Base-by-base conservation (phyloP, 2,888 invertebrate species). In the Chesias legatella region DNA sequence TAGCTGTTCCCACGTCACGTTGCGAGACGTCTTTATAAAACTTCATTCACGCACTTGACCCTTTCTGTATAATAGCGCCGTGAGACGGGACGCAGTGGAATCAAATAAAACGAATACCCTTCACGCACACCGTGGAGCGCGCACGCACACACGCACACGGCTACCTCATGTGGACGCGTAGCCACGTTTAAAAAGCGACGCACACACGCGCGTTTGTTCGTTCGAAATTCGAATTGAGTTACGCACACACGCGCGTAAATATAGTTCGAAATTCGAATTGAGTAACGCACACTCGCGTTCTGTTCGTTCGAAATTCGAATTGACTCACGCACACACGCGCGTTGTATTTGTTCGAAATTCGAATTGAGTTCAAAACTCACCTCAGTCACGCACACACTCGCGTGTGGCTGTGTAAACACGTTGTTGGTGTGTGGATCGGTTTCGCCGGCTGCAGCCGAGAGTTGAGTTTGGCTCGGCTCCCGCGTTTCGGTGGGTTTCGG, bases 21-120 rank as follows among this genome's bases (percentile, higher is more conserved):
- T 48, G 60, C 61, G 67, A 63, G 73, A 78, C 74, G 74, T 78
- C 82, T 84, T 75, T 73, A 82, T 82, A 79, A 71, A 76, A 68
- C 68, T 60, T 60, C 63, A 74, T 76, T 76, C 75, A 73, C 71
- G 56, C 71, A 73, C 79, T 81, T 83, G 84, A 85, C 84, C 86
- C 85, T 80, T 82, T 81, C 76, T 76, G 73, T 58, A 63, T 58
- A 60, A 65, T 57, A 58, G 22, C 45, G 34, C 30, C 44, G 59
- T 69, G 67, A 71, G 71, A 67, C 67, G 72, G 66, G 65, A 67
- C 62, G 72, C 73, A 78, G 74, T 73, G 71, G 76, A 79, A 79
- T 74, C 67, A 73, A 72, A 79, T 66, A 75, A 77, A 77, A 71
- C 67, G 65, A 67, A 62, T 65, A 67, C 62, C 64, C 65, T 69